A percentile compares a stretch with the other conserved stretches of the same genome.
Conservation (phyloP, 1,140 invertebrate genomes). For the Bombus pyrosoma region DNA sequence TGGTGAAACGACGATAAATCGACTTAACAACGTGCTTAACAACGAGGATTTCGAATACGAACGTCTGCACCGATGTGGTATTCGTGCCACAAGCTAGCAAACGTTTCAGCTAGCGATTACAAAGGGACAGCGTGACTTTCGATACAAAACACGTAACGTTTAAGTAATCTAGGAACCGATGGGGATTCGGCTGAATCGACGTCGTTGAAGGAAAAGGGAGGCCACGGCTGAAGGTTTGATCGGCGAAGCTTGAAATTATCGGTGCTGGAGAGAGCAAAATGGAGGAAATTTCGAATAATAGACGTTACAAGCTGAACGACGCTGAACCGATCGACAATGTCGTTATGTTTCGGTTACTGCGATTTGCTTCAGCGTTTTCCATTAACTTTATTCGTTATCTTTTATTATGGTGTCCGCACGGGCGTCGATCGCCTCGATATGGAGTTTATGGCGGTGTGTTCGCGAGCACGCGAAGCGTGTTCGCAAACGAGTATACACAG, state of each 20-base stretch:
- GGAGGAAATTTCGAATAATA: conserved; percentile 43
- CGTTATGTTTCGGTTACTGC: conserved; percentile 36
- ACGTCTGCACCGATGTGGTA: background rate
- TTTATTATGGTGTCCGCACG: conserved; percentile 28
- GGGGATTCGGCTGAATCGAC: conserved; percentile 13
- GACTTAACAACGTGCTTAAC: background rate
- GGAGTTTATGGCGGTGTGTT: conserved; percentile 20
- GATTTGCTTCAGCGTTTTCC: conserved; percentile 13
- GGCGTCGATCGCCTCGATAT: background rate
- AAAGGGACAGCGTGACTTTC: background rate
- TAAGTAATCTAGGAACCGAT: conserved; percentile 12
- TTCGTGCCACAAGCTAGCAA: background rate
- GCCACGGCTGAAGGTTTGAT: conserved; percentile 11
- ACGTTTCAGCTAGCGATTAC: background rate
- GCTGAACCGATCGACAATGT: conserved; percentile 25
- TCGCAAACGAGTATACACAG: background rate
- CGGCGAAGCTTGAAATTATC: conserved; percentile 44
- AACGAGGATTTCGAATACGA: background rate
- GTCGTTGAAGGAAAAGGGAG: background rate
- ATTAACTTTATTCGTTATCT: conserved; percentile 51
- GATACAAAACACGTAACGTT: conserved; percentile 26
- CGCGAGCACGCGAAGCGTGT: background rate
- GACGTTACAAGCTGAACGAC: conserved; percentile 33
- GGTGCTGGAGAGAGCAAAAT: conserved; percentile 1
- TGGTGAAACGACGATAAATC: too few relatives aligned